Percentiles rank a stretch among this genome's conserved stretches.
phyloP scores from a whole-genome alignment of 1,140 invertebrate genomes.

The Eciton burchellii region DNA sequence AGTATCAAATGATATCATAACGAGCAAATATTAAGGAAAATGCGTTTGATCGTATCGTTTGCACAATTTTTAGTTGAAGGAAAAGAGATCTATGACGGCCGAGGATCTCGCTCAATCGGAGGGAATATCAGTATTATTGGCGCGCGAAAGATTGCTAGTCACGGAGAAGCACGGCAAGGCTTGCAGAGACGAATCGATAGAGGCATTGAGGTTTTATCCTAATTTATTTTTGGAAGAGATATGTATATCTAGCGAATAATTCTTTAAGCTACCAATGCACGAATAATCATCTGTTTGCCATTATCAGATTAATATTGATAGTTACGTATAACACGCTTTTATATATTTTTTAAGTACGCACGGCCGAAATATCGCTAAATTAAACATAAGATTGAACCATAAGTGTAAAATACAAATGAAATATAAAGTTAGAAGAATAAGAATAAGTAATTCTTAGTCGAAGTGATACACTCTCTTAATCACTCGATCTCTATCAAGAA shows the following conservation, averaged over 20 bases:
- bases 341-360: conserved; percentile 45
- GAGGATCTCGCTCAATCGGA: conserved; percentile 93
- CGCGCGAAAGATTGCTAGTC: conserved; percentile 93
- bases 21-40: background rate
- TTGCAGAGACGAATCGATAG: conserved; percentile 97
- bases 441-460: conserved; percentile 14
- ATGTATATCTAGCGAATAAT: conserved; percentile 74
- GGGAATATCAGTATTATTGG: conserved; percentile 94
- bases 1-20: conserved; percentile 62
- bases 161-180: conserved; percentile 93
- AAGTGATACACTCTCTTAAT: conserved; percentile 68
- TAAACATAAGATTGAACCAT: conserved; percentile 2
- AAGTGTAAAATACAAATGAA: conserved; percentile 13
- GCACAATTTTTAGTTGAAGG: conserved; percentile 88
- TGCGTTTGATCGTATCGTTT: background rate
- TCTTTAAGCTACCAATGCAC: background rate
- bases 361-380: conserved; percentile 18
- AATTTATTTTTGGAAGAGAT: conserved; percentile 90
- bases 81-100: conserved; percentile 91
- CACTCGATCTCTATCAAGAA: conserved; percentile 43
- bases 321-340: conserved; percentile 27
- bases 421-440: conserved; percentile 3
- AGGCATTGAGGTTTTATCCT: conserved; percentile 96
- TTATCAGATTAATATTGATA: background rate
- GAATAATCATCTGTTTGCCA: background rate